Percentiles rank a stretch among this genome's conserved stretches.
Conservation (phyloP, 2,888 invertebrate species). For the Eugnorisma glareosa region DNA sequence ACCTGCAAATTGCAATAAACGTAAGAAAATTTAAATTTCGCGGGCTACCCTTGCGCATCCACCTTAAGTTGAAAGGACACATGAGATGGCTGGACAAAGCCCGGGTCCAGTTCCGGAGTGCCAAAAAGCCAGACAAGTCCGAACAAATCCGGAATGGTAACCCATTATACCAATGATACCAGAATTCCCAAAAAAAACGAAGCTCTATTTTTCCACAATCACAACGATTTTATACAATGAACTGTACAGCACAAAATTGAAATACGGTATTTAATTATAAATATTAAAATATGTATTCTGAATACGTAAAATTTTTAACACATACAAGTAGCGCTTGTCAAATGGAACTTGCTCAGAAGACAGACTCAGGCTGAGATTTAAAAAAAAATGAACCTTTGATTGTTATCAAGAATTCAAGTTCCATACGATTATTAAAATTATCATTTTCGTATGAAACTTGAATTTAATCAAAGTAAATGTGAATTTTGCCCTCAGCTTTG, state of each 20-base stretch:
- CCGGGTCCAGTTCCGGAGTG: not conserved
- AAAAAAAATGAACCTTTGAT: not conserved
- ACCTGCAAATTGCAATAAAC: too few species aligned
- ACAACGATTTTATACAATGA: constrained; percentile 34
- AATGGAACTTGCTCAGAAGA: not conserved
- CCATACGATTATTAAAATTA: not conserved
- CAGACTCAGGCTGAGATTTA: not conserved
- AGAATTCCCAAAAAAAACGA: not conserved
- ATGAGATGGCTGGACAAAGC: not conserved
- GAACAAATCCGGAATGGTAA: not conserved
- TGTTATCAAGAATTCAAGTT: not conserved
- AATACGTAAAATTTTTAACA: constrained; percentile 13
- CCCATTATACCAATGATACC: not conserved
- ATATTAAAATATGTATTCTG: constrained; percentile 8
- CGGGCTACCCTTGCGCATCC: too few species aligned
- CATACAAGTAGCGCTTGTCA: not conserved
- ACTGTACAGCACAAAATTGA: constrained; percentile 26
- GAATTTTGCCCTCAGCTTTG: not conserved
- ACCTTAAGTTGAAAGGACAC: not conserved
- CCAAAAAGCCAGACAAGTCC: not conserved
- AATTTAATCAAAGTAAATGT: not conserved
- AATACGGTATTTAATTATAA: not conserved
- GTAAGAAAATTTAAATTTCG: too few species aligned
- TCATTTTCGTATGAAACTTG: not conserved
- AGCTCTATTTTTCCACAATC: not conserved